Conservation (phyloP, 2,113 vertebrate species). For the Camelus dromedarius region DNA sequence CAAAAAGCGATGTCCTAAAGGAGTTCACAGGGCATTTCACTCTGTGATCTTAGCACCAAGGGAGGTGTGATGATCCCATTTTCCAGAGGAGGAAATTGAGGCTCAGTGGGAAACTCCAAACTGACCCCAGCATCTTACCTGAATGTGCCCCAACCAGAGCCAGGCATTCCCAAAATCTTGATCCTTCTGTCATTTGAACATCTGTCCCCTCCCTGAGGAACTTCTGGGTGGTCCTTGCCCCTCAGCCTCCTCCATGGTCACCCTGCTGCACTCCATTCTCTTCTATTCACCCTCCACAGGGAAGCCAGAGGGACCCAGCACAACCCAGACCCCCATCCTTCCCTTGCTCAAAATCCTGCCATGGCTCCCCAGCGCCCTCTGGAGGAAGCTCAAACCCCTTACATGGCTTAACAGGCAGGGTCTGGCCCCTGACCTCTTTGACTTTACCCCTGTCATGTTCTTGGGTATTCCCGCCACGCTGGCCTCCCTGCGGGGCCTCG, state of each 20-base stretch:
- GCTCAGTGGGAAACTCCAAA: neutral
- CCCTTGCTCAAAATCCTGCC: neutral
- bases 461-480: fast-evolving
- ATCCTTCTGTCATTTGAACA: neutral
- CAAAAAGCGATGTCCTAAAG: neutral
- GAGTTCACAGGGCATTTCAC: neutral
- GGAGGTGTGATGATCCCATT: neutral
- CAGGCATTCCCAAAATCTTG: neutral
- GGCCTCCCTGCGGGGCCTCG: neutral
- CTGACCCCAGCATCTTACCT: neutral
- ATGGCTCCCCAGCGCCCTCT: neutral
- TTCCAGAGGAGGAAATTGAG: constrained; percentile 18
- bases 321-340: neutral
- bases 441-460: neutral
- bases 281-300: neutral
- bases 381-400: neutral
- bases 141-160: neutral
- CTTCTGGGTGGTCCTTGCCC: no score
- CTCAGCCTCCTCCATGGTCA: neutral
- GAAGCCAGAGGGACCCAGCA: neutral
- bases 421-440: neutral
- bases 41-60: neutral
- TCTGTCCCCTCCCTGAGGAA: neutral
- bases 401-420: neutral
- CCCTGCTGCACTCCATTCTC: neutral